Evolutionary conservation across 2,888 invertebrate genomes (phyloP), one percentile per base, ranked within the genome.

Genomic region (Drosophila mimica): DNA sequence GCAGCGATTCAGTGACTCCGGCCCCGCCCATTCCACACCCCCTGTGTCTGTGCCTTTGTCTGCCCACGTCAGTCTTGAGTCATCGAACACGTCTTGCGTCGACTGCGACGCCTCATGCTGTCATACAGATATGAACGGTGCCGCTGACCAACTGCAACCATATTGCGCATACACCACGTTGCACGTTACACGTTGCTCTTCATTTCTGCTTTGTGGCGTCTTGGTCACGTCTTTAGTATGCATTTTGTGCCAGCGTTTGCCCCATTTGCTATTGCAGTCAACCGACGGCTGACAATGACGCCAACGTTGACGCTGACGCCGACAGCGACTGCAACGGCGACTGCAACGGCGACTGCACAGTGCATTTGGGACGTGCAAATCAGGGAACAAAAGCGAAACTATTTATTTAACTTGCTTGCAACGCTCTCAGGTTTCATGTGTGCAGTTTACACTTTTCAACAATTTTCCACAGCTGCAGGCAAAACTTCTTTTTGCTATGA

Each of bases 211-310:
- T 66, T 78, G 61, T 66, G 69, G 48, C 68, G 81, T 76, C 87
- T 84, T 83, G 84, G 83, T 89, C 83, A 84, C 83, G 83, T 84
- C 89, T 89, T 80, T 52, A 56, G 61, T 66, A 59, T 86, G 83
- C 89, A 88, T 81, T 83, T 77, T 77, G 64, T 66, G 80, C 70
- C 64, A 53, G 48, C 69, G 30, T 53, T 62, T 66, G 66, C 81
- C 70, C 65, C 78, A 80, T 78, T 80, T 75, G 80, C 28, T 60
- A 54, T 49, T 59, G 74, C 72, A 61, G 28, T 73, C 61, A 49
- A 71, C 31, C 71, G 56, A 36, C 33, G 5, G 51, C 17, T 20
- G 58, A 58, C 59, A 28, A 34, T 25, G 48, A 38, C 52, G 64
- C 11, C 36, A 17, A 31, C n/a, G 2, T 31, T 28, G 15, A 28